Conservation (phyloP, 1,140 invertebrate species). For the Procambarus clarkii region DNA sequence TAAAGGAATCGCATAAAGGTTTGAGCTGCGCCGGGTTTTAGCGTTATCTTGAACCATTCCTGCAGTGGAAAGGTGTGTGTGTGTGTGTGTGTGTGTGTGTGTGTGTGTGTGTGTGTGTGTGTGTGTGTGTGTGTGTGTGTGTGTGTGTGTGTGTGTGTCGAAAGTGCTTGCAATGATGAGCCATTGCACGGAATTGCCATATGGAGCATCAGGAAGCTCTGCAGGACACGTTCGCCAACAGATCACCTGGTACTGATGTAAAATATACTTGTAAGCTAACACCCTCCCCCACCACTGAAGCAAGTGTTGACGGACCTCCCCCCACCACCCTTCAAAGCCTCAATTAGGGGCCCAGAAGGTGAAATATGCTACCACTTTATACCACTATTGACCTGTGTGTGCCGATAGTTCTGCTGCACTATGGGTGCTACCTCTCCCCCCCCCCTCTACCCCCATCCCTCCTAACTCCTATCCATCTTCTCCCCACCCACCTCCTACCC, state of each 20-base stretch:
- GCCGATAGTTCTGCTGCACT: not conserved
- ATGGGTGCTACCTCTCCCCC: not conserved
- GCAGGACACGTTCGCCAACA: too few species aligned
- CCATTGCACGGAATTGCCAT: too few species aligned
- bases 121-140: conserved; percentile 30
- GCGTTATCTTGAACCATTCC: too few species aligned
- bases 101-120: conserved; percentile 23
- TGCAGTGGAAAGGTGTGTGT: too few species aligned
- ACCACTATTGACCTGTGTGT: not conserved
- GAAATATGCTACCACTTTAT: not conserved
- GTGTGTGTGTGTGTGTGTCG: conserved; percentile 9
- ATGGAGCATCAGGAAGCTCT: too few species aligned
- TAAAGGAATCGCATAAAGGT: too few species aligned
- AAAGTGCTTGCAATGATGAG: too few species aligned
- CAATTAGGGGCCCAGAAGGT: not conserved
- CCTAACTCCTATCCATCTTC: not conserved
- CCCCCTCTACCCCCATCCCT: not conserved
- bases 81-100: not conserved
- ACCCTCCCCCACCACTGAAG: too few species aligned
- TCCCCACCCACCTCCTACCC: conserved; percentile 5
- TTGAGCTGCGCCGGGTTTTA: too few species aligned
- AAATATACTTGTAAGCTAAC: too few species aligned
- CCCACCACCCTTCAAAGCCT: not conserved
- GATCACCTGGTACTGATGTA: too few species aligned
- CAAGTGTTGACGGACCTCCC: not conserved